Conservation (phyloP, 2,888 invertebrate species). For the Athalia rosae region DNA sequence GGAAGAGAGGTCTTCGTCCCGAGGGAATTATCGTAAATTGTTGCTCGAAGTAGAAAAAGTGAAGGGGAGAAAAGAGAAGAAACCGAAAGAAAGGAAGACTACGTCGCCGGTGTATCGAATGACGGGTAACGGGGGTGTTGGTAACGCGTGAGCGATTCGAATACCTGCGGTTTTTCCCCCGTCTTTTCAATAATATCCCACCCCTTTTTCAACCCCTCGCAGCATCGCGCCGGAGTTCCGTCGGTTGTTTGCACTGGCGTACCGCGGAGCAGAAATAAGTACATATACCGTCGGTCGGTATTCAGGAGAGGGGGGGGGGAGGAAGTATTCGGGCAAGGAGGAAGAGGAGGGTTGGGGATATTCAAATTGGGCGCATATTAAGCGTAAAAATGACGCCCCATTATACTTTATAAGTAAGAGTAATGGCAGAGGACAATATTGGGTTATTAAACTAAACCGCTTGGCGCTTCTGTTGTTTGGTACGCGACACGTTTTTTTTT, state of each 20-base stretch:
- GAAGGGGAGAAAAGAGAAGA: constrained; percentile 18
- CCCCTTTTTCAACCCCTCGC: neutral
- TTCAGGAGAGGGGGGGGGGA: constrained; percentile 15
- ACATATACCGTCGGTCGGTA: constrained; percentile 12
- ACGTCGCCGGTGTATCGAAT: constrained; percentile 45
- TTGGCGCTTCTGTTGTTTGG: constrained; percentile 45
- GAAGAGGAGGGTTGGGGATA: constrained; percentile 45
- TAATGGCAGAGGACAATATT: constrained; percentile 57
- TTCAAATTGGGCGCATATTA: constrained; percentile 58
- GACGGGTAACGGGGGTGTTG: constrained; percentile 20
- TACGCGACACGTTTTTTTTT: neutral
- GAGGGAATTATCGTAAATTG: neutral
- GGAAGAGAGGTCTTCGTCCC: neutral
- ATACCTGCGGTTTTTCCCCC: constrained; percentile 21
- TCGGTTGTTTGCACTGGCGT: constrained; percentile 9
- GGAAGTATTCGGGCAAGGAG: no score
- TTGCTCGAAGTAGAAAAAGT: constrained; percentile 9
- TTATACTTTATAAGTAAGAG: constrained; percentile 61
- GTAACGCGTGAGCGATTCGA: constrained; percentile 30
- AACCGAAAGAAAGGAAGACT: constrained; percentile 29
- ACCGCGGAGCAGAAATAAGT: neutral
- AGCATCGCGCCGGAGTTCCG: neutral
- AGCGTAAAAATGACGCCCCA: constrained; percentile 55
- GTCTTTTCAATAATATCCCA: neutral
- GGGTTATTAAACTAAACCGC: constrained; percentile 59